phyloP scores from a whole-genome alignment of 2,113 vertebrate species.

The Laticauda laticaudata region DNA sequence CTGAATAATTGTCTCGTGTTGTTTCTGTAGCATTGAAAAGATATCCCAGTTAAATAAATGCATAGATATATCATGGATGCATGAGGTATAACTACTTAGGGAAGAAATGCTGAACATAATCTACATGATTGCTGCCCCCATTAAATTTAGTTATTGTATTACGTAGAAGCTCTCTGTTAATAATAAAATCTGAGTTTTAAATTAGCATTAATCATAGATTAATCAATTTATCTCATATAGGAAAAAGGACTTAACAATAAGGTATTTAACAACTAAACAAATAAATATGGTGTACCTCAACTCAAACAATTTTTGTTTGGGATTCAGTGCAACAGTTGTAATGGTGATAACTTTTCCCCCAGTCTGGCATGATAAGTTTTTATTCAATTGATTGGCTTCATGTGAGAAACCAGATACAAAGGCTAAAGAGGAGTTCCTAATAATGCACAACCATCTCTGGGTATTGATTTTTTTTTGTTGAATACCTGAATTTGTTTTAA shows the following conservation, averaged over 20 bases:
- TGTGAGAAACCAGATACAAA: neutral
- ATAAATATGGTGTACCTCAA: conserved; percentile 14
- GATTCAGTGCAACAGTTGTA: neutral
- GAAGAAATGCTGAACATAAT: neutral
- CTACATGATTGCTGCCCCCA: neutral
- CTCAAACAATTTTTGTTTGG: neutral
- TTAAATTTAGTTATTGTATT: neutral
- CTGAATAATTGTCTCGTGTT: conserved; percentile 36
- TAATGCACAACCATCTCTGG: neutral
- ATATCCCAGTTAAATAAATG: conserved; percentile 27
- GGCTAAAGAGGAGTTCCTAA: neutral
- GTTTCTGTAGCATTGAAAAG: conserved; percentile 31
- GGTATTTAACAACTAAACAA: conserved; percentile 2
- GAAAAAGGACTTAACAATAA: conserved; percentile 1
- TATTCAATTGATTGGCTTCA: neutral
- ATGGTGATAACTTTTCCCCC: neutral
- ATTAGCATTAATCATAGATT: neutral
- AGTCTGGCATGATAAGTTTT: neutral
- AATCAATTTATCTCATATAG: neutral
- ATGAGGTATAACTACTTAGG: neutral
- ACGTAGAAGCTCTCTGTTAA: neutral
- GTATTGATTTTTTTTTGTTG: neutral
- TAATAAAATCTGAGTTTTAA: conserved; percentile 2
- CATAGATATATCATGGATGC: neutral
- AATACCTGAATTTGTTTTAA: neutral